phyloP scores from a whole-genome alignment of 1,140 invertebrate species.

The Antheraea mylitta region DNA sequence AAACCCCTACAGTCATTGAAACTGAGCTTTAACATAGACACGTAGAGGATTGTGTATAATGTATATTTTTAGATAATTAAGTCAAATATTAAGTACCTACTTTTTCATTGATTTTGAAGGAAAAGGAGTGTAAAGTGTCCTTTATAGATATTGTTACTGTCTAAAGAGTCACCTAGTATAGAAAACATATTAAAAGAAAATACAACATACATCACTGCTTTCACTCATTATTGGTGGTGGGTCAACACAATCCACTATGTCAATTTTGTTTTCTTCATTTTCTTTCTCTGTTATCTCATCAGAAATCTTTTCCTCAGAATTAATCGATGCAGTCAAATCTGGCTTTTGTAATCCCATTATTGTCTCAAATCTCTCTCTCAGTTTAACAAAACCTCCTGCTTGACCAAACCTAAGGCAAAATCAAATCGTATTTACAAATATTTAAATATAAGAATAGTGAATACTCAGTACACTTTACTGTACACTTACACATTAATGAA shows the following conservation, averaged over 20 bases:
- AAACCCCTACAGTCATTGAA: too few species aligned
- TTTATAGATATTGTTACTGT: too few species aligned
- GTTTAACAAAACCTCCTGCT: constrained; percentile 92
- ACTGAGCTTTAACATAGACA: too few species aligned
- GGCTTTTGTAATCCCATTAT: constrained; percentile 71
- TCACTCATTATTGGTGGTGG: constrained; percentile 53
- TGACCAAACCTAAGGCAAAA: constrained; percentile 87
- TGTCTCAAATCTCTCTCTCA: constrained; percentile 91
- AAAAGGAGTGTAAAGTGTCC: too few species aligned
- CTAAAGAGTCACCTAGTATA: too few species aligned
- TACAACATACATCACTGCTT: constrained; percentile 52
- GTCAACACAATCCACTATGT: constrained; percentile 40
- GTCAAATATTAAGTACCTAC: too few species aligned
- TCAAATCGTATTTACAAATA: not conserved
- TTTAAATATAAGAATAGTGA: not conserved
- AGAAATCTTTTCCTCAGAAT: constrained; percentile 66
- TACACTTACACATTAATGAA: constrained; percentile 89
- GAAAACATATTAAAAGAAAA: not conserved
- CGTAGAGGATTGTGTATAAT: too few species aligned
- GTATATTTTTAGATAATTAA: too few species aligned
- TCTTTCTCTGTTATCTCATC: constrained; percentile 68
- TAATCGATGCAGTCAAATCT: constrained; percentile 62
- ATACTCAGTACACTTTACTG: constrained; percentile 2
- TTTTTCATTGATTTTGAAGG: too few species aligned
- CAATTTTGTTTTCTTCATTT: constrained; percentile 45